Evolutionary conservation across 2,888 invertebrate species (phyloP).

Genomic region (Conchocele bisecta): DNA sequence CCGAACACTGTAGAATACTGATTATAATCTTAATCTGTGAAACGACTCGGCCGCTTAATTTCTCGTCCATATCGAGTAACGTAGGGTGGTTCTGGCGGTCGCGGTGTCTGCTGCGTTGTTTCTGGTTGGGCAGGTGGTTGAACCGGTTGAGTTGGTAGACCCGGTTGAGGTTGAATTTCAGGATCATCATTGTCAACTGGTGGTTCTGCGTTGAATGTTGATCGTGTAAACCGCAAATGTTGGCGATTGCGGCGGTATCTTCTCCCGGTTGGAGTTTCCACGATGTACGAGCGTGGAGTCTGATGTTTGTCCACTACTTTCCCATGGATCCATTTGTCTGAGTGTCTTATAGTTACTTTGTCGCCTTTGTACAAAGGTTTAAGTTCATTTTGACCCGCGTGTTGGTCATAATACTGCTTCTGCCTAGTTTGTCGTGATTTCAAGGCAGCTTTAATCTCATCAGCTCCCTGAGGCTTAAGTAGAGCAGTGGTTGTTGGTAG

Average conservation of each 20-base stretch:
- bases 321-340: conserved; percentile 12
- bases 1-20: no score
- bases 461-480: conserved; percentile 7
- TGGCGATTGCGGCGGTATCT: conserved; percentile 27
- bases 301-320: conserved; percentile 6
- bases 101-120: no score
- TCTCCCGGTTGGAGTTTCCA: conserved; percentile 13
- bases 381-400: conserved; percentile 2
- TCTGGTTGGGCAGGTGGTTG: no score
- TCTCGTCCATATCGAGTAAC: no score
- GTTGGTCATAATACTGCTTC: conserved; percentile 21
- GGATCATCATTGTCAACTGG: no score
- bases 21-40: no score
- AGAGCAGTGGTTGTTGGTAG: conserved; percentile 33
- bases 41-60: no score
- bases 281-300: conserved; percentile 25
- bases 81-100: no score
- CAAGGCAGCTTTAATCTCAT: not conserved
- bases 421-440: conserved; percentile 5
- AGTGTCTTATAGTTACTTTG: conserved; percentile 13
- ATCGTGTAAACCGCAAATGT: no score
- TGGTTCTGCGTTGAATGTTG: no score
- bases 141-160: no score
- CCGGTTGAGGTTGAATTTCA: no score
- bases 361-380: conserved; percentile 4